Base-by-base conservation (phyloP, 1,140 invertebrate species). In the Drosophila nikananu region DNA sequence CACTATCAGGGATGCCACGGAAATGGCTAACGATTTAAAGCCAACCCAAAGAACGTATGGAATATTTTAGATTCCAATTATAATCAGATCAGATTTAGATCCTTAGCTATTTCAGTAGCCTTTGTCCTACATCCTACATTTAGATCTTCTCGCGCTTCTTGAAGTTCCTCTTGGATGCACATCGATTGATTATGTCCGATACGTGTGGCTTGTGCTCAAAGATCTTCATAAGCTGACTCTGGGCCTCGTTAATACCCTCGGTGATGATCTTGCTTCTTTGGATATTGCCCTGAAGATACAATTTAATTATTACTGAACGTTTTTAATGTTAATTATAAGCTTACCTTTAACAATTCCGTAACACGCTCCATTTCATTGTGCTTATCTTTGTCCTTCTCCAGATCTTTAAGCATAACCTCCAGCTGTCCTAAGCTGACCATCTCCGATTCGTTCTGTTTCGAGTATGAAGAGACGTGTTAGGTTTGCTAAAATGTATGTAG, bases 201-300 rank as follows among this genome's bases (percentile, higher is more conserved):
- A 99, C 97, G 81, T 97, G 96, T 37, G 95, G 95, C 93, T 98
- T 97, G 92, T 99, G 98, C 80, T 98, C 97, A 91, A 99, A 97
- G 65, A 99, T 96, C 90, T 97, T 96, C 83, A 97, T 95, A 49
- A 99, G 96, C 91, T 98, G 97, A 44, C 95, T 95, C 80, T 96
- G 96, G 0, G 97, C 96, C 93, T 99, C 98, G 78, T 95, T 94
- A 92, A 99, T 96, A 70, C 98, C 98, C 93, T 99, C 98, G 59
- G 96, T 96, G 39, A 99, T 97, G 48, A 99, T 96, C 94, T 97
- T 97, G 92, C 97, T 98, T 51, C 98, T 95, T 94, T 99, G 98
- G 91, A 99, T 97, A 93, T 99, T 99, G 41, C 97, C 98, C 96
- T 98, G 93, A 62, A 94, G 54, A 46, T 19, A 6, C 32, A 5